Evolutionary conservation across 30 jellyfish, hydroid and myxozoan species (phyloP).

Genomic region (Catostylus mosaicus): DNA sequence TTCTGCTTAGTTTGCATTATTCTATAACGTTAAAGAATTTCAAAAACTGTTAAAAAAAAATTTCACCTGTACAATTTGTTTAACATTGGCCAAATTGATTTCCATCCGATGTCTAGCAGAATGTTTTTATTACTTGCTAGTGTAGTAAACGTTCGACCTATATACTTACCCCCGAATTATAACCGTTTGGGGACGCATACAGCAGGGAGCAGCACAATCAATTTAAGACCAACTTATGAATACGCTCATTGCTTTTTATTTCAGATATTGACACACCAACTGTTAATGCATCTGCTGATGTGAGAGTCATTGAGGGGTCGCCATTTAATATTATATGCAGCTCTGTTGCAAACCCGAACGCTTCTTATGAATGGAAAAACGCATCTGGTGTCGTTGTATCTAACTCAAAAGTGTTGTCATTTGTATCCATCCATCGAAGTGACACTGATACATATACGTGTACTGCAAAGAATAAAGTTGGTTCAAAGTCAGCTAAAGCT

Average conservation of each 20-base stretch:
- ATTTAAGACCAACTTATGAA: too few relatives aligned
- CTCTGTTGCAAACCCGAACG: not conserved
- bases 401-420: not conserved
- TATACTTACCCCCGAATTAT: not conserved
- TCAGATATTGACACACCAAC: slow-evolving; percentile 1
- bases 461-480: not conserved
- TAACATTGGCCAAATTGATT: not conserved
- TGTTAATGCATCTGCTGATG: not conserved
- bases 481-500: not conserved
- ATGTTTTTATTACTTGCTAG: not conserved
- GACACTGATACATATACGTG: not conserved
- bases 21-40: not conserved
- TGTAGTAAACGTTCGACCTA: not conserved
- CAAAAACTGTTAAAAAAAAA: too few relatives aligned
- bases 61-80: not conserved
- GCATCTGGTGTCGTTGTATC: not conserved
- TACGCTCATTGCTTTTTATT: not conserved
- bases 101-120: not conserved
- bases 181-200: not conserved
- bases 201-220: too few relatives aligned
- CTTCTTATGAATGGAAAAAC: not conserved
- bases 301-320: not conserved
- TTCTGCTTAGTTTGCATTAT: not conserved
- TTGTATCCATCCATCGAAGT: not conserved
- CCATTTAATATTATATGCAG: not conserved